Base-by-base conservation (phyloP, 2,888 invertebrate genomes). In the Oithona nana region DNA sequence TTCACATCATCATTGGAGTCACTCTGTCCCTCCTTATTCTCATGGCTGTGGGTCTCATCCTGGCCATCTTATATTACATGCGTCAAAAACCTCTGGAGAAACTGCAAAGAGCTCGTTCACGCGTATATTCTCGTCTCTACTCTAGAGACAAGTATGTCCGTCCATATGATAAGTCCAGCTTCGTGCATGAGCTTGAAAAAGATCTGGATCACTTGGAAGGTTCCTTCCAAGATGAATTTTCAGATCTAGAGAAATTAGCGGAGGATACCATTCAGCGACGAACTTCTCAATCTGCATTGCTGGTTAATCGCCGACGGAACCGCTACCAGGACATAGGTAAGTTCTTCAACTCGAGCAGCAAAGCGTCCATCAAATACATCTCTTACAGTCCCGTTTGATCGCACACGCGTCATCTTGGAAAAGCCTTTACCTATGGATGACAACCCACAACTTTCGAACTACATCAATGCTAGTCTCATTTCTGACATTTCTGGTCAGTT, bases 251-350 rank as follows among this genome's bases (percentile, higher is more conserved):
- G 29, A 24, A 28, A 3, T 29, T 57, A 20, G 24, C 57, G 16
- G 24, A 28, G 24, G 57, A 57, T 57, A 57, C 57, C 16, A 57
- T 57, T 57, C 57, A 57, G 6, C 24, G 57, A 4, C 26, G 57
- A 16, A 24, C 16, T 6, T 39, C 39, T 39, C 39, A 39, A 16
- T 39, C 39, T 6, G 16, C 39, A 11, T 11, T 39, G 16, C 39
- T 16, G 6, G 39, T 6, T 11, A 39, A 39, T 39, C 39, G 57
- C n/a, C 24, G 28, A 20, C 11, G 57, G 20, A 57, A 57, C 29
- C 57, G 57, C 26, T 57, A 57, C 29, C 57, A 57, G 28, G 57
- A 57, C 29, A 28, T 57, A 28, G n/a, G n/a, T n/a, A n/a, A n/a
- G n/a, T n/a, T n/a, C n/a, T n/a, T n/a, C n/a, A n/a, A n/a, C n/a